A percentile compares a stretch with the other conserved stretches of the same genome.
These are phyloP conservation scores for Diabrotica virgifera DNA, from an alignment of 1,140 invertebrate species.

Conservation along the genomic window DNA sequence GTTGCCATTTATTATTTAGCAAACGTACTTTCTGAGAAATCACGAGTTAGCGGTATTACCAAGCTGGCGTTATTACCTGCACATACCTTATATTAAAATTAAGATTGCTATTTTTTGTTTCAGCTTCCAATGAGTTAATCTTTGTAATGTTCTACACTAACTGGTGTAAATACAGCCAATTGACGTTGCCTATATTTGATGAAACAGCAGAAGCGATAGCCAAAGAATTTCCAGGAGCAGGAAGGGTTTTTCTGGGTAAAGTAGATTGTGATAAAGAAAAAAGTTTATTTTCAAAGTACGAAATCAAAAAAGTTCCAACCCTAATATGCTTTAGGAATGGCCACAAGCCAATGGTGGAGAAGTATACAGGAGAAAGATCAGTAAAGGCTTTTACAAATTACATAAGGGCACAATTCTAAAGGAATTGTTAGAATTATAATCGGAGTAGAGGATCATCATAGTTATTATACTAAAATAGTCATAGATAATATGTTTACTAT, in stretches of 20 bases:
- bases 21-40: too few relatives aligned
- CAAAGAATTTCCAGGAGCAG: constrained; percentile 74
- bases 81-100: too few relatives aligned
- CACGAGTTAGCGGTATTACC: too few relatives aligned
- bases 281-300: constrained; percentile 82
- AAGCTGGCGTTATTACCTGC: too few relatives aligned
- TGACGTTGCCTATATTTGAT: constrained; percentile 94
- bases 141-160: constrained; percentile 99
- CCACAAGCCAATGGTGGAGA: constrained; percentile 85
- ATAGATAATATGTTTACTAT: too few relatives aligned
- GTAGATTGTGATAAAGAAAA: constrained; percentile 94
- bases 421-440: constrained; percentile 76
- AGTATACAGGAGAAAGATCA: constrained; percentile 85
- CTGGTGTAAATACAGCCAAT: constrained; percentile 95
- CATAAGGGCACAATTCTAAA: constrained; percentile 84
- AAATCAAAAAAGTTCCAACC: constrained; percentile 98
- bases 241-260: constrained; percentile 90
- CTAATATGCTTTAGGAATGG: constrained; percentile 95
- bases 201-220: constrained; percentile 87
- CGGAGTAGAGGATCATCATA: constrained; percentile 88
- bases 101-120: constrained; percentile 48
- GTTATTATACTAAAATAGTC: too few relatives aligned
- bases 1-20: too few relatives aligned
- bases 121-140: constrained; percentile 92
- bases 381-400: constrained; percentile 84